phyloP scores from a whole-genome alignment of 2,113 vertebrate species.

The Budorcas taxicolor region DNA sequence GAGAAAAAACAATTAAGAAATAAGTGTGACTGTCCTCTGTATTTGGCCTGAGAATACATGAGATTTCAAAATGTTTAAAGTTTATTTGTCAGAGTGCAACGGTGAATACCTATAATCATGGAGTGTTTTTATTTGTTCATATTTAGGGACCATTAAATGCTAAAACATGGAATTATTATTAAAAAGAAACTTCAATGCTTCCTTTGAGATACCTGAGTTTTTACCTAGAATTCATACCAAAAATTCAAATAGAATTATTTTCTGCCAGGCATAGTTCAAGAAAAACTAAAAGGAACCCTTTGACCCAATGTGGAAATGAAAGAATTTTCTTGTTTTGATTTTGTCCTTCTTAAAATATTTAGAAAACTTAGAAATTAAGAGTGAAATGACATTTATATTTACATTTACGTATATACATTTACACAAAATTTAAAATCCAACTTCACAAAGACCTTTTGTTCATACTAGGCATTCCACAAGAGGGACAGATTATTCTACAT shows the following conservation, averaged over 20 bases:
- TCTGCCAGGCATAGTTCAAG: background rate
- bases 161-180: background rate
- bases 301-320: background rate
- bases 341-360: background rate
- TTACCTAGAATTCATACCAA: background rate
- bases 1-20: background rate
- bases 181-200: background rate
- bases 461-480: rapidly evolving
- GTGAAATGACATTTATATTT: background rate
- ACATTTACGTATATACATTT: too few relatives aligned
- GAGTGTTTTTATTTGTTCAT: background rate
- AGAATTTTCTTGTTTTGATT: background rate
- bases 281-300: background rate
- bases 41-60: background rate
- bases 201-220: background rate
- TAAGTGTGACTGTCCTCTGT: background rate
- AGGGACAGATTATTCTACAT: background rate
- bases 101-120: background rate
- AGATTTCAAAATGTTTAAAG: background rate
- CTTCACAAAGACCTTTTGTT: background rate
- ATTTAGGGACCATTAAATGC: background rate
- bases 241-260: background rate
- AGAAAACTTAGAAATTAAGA: background rate
- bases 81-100: background rate
- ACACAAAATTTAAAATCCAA: background rate